phyloP scores from a whole-genome alignment of 2,888 invertebrate genomes.

The Altica lythri region DNA sequence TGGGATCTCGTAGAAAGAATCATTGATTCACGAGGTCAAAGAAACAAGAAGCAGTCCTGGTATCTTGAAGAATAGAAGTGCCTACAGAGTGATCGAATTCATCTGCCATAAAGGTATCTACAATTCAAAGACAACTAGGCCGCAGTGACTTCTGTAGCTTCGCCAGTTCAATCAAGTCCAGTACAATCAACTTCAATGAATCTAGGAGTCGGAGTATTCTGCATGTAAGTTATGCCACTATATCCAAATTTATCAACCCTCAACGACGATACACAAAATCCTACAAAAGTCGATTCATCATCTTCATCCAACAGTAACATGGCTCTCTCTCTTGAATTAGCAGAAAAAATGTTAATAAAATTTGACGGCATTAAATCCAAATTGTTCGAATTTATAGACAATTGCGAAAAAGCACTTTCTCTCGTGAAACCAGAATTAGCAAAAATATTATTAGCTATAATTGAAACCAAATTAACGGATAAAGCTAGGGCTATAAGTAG shows the following conservation, averaged over 20 bases:
- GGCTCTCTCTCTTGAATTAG: constrained; percentile 23
- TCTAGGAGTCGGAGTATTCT: too few relatives aligned
- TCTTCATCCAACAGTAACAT: neutral
- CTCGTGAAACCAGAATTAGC: constrained; percentile 26
- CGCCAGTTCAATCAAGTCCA: too few relatives aligned
- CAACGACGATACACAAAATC: neutral
- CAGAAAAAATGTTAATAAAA: constrained; percentile 26
- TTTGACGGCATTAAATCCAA: constrained; percentile 33
- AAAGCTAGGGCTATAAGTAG: constrained; percentile 37
- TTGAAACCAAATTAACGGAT: constrained; percentile 40
- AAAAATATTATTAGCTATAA: constrained; percentile 33
- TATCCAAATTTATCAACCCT: neutral
- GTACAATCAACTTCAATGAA: too few relatives aligned
- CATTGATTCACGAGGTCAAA: too few relatives aligned
- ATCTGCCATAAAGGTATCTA: too few relatives aligned
- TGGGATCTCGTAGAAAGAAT: too few relatives aligned
- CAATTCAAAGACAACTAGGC: too few relatives aligned
- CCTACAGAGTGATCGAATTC: too few relatives aligned
- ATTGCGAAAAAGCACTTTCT: constrained; percentile 26
- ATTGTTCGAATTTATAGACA: constrained; percentile 28
- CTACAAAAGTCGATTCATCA: neutral
- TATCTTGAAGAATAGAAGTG: too few relatives aligned
- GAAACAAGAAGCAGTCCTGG: too few relatives aligned
- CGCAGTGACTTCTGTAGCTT: too few relatives aligned
- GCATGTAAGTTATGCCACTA: neutral